Evolutionary conservation across 2,888 invertebrate genomes (phyloP).

Genomic region (Laothoe populi): DNA sequence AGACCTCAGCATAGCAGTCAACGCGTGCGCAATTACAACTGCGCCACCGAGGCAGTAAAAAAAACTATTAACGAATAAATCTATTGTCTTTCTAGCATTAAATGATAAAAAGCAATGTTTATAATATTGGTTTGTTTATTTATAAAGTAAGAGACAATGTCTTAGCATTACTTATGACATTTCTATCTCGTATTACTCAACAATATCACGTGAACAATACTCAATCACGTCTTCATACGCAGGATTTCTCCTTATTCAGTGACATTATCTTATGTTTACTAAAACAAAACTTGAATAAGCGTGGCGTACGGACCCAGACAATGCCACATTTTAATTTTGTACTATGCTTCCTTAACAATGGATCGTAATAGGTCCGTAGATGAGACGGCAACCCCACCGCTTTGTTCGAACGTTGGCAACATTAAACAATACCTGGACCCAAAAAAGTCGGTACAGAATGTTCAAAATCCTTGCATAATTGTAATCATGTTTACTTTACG

Average conservation of each 20-base stretch:
- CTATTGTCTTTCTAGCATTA: too few species aligned
- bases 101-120: too few species aligned
- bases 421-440: conserved; percentile 77
- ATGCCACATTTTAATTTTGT: conserved; percentile 83
- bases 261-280: conserved; percentile 46
- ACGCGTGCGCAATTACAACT: too few species aligned
- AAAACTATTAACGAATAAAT: too few species aligned
- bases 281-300: conserved; percentile 64
- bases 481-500: not conserved
- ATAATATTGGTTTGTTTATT: too few species aligned
- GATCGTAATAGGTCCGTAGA: conserved; percentile 77
- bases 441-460: conserved; percentile 12
- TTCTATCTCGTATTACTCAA: conserved; percentile 12
- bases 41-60: too few species aligned
- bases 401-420: conserved; percentile 71
- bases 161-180: not conserved
- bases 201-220: conserved; percentile 23
- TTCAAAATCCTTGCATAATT: conserved; percentile 9
- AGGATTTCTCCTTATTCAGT: conserved; percentile 24
- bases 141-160: not conserved
- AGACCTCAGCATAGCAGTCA: too few species aligned
- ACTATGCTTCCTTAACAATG: conserved; percentile 72
- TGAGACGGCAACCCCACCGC: conserved; percentile 74
- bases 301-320: conserved; percentile 65
- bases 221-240: conserved; percentile 26